Evolutionary conservation across 2,888 invertebrate species (phyloP), one percentile per base, ranked within the genome.

Genomic region (Epistrophe eligans): DNA sequence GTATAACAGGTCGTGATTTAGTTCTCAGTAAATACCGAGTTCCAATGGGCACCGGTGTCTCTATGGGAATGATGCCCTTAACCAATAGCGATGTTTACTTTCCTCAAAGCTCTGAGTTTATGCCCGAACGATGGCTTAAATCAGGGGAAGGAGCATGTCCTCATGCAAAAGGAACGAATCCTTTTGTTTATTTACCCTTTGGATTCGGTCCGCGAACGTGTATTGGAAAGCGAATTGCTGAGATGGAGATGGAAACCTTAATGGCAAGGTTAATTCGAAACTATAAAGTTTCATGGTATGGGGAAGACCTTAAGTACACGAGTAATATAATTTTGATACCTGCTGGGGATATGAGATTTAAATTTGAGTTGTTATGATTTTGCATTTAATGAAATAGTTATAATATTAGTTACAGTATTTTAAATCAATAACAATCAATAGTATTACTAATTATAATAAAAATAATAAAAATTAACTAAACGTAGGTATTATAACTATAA

Each of bases 71-170:
- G 88, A 95, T 95, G 90, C 94, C 95, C 17, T 94, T 92, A 11
- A 89, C 91, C 13, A 93, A 95, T 88, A 94, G 94, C 90, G 95
- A 95, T 15, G 92, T 94, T 73, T 95, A 96, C 89, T 97, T 95
- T 90, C 93, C 94, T 0, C 93, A 94, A n/a, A 93, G 96, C 8
- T 90, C 93, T 0, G 93, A 95, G 77, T 97, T 95, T 90, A 91
- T 95, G 57, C 97, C 97, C 0, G 97, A 97, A 90, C 93, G 98
- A 58, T 98, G 97, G 97, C 88, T 94, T 10, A 94, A 94, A 57
- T 17, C 76, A 0, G 89, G 89, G 4, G 58, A 79, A 5, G 85
- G 62, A 3, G 89, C 90, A 0, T 91, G 91, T 19, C 91, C 91
- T 0, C 71, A 81, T 8, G 83, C 79, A 17, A 89, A 90, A 5